Evolutionary conservation across 2,888 invertebrate species (phyloP), one percentile per base, ranked within the genome.

Genomic region (Athetis lepigone): DNA sequence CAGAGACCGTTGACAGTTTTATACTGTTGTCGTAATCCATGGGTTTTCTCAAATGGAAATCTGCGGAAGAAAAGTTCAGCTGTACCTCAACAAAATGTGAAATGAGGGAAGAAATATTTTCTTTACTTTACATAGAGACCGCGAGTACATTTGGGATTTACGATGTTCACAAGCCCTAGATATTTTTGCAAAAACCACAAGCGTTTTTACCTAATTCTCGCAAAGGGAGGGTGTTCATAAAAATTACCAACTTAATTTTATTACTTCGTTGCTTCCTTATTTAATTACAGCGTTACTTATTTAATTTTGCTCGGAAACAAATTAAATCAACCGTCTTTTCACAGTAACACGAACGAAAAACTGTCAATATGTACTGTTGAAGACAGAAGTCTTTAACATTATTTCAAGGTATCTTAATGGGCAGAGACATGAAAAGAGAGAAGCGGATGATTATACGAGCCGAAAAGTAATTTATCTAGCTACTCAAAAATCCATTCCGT

Each of bases 121-220:
- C n/a, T 39, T 42, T 40, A 69, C 18, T 37, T 60, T 47, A 27
- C 27, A 2, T 16, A 47, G 27, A 29, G 18, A 36, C 40, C 23
- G 33, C 33, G 33, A 46, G 9, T 11, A 45, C 33, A 42, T 65
- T 47, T 47, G 36, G 21, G 23, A 70, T 61, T 47, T 61, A 65
- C 18, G 42, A 65, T 6, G 18, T 23, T 27, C 21, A 47, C 29
- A 42, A 33, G 33, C 13, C 4, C 25, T 25, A 25, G 25, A 25
- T 25, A 23, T 19, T 49, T 49, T 39, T 19, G 11, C 16, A 16
- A 18, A 70, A 70, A 43, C 9, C 40, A 19, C 5, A 6, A 25
- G 11, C 21, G 1, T 23, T 18, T 37, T 25, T 27, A 21, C 11
- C 7, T 21, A 69, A 64, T n/a, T 4, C 3, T 2, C 2, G 9